Percentiles rank a stretch among this genome's conserved stretches.
Evolutionary conservation across 2,113 vertebrate genomes (phyloP).

Genomic region (Calonectris borealis): DNA sequence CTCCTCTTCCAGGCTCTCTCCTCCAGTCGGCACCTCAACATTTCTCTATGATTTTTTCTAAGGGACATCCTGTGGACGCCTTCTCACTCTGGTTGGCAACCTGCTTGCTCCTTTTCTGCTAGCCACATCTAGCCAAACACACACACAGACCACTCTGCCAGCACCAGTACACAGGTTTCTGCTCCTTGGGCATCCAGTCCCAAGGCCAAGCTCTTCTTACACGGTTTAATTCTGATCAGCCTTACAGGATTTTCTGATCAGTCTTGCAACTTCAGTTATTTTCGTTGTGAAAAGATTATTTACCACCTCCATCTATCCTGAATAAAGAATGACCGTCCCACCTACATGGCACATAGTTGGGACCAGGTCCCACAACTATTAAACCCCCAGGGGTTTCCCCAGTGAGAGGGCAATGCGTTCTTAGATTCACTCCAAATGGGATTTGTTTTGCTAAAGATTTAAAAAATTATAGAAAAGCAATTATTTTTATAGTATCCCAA

Average conservation of each 20-base stretch:
- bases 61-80: neutral
- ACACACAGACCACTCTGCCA: neutral
- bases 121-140: neutral
- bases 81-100: neutral
- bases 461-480: neutral
- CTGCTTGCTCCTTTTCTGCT: neutral
- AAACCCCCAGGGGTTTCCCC: accelerated
- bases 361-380: neutral
- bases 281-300: neutral
- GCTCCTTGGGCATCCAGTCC: neutral
- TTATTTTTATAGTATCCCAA: neutral
- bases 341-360: neutral
- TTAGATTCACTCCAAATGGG: neutral
- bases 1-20: neutral
- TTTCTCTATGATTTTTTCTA: neutral
- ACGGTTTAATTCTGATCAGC: neutral
- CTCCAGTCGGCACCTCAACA: neutral
- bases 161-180: neutral
- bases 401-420: accelerated
- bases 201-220: neutral
- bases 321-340: neutral
- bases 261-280: neutral
- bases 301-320: neutral
- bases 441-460: neutral
- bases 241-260: neutral